A percentile compares a stretch with the other conserved stretches of the same genome.
phyloP scores from a whole-genome alignment of 1,140 invertebrate genomes.

The Zaprionus vittiger region DNA sequence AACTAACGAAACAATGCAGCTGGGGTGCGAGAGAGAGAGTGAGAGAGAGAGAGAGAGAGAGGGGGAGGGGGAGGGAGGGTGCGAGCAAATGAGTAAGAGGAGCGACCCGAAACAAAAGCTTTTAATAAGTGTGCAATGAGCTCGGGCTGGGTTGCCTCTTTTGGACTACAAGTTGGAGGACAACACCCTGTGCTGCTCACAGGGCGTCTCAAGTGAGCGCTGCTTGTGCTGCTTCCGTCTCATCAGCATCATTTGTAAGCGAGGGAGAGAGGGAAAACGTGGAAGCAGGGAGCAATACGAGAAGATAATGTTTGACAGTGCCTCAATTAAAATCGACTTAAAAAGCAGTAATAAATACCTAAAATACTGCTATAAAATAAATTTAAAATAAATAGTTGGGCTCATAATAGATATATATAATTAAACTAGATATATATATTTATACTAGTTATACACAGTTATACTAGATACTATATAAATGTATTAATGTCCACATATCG shows the following conservation, averaged over 20 bases:
- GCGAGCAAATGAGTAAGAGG: not conserved
- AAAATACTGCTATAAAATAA: not conserved
- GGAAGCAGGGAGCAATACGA: no score
- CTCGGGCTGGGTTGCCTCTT: conserved; percentile 3
- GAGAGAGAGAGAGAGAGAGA: not conserved
- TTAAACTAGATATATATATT: no score
- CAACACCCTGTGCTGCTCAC: not conserved
- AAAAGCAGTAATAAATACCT: not conserved
- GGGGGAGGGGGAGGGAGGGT: not conserved
- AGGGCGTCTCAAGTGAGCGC: not conserved
- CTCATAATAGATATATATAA: no score
- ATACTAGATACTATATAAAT: no score
- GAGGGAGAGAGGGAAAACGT: no score
- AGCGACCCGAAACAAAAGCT: conserved; percentile 34
- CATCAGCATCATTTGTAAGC: conserved; percentile 1
- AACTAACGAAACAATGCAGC: conserved; percentile 53
- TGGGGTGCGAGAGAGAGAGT: not conserved
- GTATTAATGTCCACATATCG: no score
- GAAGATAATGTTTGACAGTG: not conserved
- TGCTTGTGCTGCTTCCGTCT: not conserved
- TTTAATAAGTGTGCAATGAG: conserved; percentile 36
- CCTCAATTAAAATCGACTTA: not conserved
- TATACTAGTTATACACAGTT: not conserved
- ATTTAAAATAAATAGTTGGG: no score
- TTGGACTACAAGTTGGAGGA: not conserved